Evolutionary conservation across 2,888 invertebrate species (phyloP).

Genomic region (Cerceris ruficornis): DNA sequence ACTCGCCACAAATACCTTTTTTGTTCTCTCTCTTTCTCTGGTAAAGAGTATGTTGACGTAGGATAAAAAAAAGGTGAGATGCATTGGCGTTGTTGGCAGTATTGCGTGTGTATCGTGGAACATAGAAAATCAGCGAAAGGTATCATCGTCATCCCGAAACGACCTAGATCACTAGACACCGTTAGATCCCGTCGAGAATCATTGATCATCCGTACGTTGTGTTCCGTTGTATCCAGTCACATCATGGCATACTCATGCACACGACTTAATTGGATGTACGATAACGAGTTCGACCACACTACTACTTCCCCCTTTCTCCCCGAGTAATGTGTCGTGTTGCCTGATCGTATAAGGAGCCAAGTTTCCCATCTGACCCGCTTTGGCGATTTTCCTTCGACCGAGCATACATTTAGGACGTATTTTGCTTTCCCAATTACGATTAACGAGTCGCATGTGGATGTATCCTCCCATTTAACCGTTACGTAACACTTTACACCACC

Average conservation of each 20-base stretch:
- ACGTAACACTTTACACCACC: too few relatives aligned
- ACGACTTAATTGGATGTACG: conserved; percentile 31
- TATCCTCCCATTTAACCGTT: too few relatives aligned
- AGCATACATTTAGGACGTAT: too few relatives aligned
- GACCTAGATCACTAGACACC: conserved; percentile 55
- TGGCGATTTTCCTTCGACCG: background rate
- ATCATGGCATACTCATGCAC: background rate
- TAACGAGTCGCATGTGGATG: too few relatives aligned
- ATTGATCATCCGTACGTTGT: conserved; percentile 14
- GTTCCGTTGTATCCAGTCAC: conserved; percentile 5
- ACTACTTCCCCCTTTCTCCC: background rate
- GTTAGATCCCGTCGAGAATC: conserved; percentile 43
- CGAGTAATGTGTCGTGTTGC: background rate
- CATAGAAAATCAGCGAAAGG: conserved; percentile 24
- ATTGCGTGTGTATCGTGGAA: background rate
- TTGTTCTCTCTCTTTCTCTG: conserved; percentile 22
- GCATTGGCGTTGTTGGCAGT: background rate
- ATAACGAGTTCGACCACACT: conserved; percentile 9
- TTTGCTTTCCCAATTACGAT: too few relatives aligned
- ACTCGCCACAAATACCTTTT: conserved; percentile 16
- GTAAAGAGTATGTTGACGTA: conserved; percentile 12
- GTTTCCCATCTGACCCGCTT: background rate
- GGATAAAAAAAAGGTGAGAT: conserved; percentile 15
- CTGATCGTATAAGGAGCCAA: background rate
- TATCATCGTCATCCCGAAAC: conserved; percentile 38